Evolutionary conservation across 2,797 vertebrate species (phyloP).

Genomic region (Thamnophis elegans): DNA sequence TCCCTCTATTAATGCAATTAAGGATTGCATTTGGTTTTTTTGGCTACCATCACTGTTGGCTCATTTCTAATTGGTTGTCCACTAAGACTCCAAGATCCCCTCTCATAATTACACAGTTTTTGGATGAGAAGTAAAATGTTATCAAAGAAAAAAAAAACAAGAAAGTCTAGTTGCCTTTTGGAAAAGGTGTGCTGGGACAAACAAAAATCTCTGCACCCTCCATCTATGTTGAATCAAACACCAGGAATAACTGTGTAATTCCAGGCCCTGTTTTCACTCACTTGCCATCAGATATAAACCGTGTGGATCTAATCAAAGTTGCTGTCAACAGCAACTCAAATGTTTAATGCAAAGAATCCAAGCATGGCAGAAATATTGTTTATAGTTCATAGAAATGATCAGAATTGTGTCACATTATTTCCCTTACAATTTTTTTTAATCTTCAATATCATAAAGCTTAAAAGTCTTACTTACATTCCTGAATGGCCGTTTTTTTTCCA

Average conservation of each 20-base stretch:
- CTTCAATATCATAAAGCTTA: not conserved
- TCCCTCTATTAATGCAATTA: too few species aligned
- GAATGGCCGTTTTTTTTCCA: not conserved
- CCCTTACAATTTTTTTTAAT: not conserved
- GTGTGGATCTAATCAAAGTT: not conserved
- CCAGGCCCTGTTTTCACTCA: not conserved
- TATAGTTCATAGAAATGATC: not conserved
- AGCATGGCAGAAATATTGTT: not conserved
- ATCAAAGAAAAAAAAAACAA: not conserved
- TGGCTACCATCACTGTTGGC: too few species aligned
- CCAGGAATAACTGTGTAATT: not conserved
- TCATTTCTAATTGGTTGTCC: too few species aligned
- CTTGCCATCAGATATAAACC: not conserved
- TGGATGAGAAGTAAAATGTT: not conserved
- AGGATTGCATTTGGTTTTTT: too few species aligned
- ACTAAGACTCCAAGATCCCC: too few species aligned
- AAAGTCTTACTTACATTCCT: not conserved
- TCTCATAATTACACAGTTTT: too few species aligned
- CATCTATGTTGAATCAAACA: not conserved
- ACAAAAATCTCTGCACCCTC: not conserved
- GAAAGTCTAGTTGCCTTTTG: not conserved
- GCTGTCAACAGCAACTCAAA: not conserved
- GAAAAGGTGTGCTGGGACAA: not conserved
- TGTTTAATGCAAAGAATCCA: not conserved
- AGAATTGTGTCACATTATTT: not conserved